These are phyloP conservation scores for Limnephilus rhombicus DNA, from an alignment of 2,888 invertebrate genomes.

Conservation along the genomic window DNA sequence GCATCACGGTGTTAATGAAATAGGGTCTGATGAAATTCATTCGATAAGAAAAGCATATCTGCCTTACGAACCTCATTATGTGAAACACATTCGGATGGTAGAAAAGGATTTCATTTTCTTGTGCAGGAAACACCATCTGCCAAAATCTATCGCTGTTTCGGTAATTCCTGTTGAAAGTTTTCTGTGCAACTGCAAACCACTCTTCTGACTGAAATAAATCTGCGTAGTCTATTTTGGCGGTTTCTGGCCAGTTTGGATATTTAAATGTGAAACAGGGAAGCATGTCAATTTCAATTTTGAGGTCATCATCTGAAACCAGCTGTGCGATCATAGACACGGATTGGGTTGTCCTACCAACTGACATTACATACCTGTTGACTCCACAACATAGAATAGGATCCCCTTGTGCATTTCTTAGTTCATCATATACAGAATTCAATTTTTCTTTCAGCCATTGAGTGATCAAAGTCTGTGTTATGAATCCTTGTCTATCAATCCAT, in stretches of 20 bases:
- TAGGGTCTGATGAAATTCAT: neutral
- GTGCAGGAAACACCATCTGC: neutral
- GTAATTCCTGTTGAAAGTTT: neutral
- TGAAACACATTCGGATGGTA: neutral
- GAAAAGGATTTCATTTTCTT: neutral
- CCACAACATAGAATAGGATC: neutral
- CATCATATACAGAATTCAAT: neutral
- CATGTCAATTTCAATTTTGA: constrained; percentile 1
- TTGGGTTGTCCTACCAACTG: neutral
- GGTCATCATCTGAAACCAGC: neutral
- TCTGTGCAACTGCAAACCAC: neutral
- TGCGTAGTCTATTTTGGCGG: neutral
- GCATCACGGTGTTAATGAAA: neutral
- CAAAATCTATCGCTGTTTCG: neutral
- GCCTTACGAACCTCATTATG: neutral
- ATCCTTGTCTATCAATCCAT: neutral
- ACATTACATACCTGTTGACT: neutral
- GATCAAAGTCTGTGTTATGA: neutral
- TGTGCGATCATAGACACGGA: neutral
- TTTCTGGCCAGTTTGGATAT: neutral
- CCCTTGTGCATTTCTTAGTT: neutral
- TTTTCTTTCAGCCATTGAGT: neutral
- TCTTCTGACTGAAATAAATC: neutral
- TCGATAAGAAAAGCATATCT: neutral
- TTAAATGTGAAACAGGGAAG: neutral